These are phyloP conservation scores for Melipona beecheii DNA, from an alignment of 2,888 invertebrate species.

Conservation along the genomic window DNA sequence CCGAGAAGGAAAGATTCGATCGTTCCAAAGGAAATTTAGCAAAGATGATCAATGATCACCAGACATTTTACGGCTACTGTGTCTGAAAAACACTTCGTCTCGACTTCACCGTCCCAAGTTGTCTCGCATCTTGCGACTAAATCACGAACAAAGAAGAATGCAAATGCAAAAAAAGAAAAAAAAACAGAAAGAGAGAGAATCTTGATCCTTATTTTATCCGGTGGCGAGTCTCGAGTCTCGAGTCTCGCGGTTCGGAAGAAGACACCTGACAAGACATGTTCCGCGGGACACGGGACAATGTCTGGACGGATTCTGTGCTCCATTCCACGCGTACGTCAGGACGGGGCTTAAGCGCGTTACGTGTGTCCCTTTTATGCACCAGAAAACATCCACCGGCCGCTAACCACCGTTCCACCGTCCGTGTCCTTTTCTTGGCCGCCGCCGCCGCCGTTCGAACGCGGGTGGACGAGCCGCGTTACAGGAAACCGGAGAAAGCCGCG, in stretches of 20 bases:
- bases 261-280: slow-evolving; percentile 39
- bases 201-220: slow-evolving; percentile 36
- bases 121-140: neutral
- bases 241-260: slow-evolving; percentile 2
- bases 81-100: neutral
- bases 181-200: too few relatives aligned
- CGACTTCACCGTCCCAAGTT: neutral
- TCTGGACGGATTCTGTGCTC: slow-evolving; percentile 15
- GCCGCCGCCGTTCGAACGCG: slow-evolving; percentile 15
- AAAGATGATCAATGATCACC: too few relatives aligned
- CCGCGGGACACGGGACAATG: slow-evolving; percentile 27
- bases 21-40: too few relatives aligned
- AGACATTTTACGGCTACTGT: too few relatives aligned
- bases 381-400: slow-evolving; percentile 33
- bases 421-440: slow-evolving; percentile 21
- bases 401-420: neutral
- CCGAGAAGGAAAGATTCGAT: too few relatives aligned
- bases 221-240: neutral
- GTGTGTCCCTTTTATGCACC: slow-evolving; percentile 45
- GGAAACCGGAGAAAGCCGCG: slow-evolving; percentile 18
- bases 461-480: neutral
- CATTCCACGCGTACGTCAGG: slow-evolving; percentile 13
- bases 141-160: neutral
- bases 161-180: too few relatives aligned
- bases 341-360: slow-evolving; percentile 50